These are phyloP conservation scores for Styela clava DNA, from an alignment of 23 tunicate species.

Conservation along the genomic window DNA sequence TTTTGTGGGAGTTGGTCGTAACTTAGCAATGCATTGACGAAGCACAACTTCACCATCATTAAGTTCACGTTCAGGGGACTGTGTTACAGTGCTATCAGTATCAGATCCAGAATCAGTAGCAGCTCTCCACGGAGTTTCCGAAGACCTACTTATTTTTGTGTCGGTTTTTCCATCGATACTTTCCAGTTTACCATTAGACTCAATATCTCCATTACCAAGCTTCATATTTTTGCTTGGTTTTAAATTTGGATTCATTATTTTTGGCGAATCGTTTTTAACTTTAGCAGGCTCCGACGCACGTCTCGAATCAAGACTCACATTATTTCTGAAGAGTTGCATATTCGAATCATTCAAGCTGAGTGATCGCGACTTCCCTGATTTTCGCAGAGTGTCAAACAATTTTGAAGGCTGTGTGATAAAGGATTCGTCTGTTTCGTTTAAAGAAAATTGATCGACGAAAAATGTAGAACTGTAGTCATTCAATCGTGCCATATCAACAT, in stretches of 20 bases:
- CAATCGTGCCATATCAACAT: background rate
- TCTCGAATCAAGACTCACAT: too few relatives aligned
- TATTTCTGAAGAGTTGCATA: too few relatives aligned
- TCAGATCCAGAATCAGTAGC: background rate
- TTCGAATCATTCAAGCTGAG: too few relatives aligned
- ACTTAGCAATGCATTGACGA: background rate
- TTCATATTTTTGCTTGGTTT: background rate
- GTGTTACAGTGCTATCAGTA: too few relatives aligned
- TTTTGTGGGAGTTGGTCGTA: background rate
- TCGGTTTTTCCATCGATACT: too few relatives aligned
- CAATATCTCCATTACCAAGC: background rate
- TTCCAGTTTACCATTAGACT: background rate
- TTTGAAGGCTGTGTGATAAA: background rate
- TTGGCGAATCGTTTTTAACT: background rate
- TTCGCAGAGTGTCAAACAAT: background rate
- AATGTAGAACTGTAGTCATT: background rate
- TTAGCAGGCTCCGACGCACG: background rate
- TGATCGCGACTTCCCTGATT: too few relatives aligned
- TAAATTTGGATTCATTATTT: background rate
- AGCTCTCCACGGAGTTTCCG: background rate
- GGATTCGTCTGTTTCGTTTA: background rate
- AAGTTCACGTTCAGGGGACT: background rate
- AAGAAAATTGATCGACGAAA: background rate
- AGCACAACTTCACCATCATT: background rate
- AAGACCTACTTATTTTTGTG: background rate